Percentiles rank a stretch among this genome's conserved stretches.
Conservation (phyloP, 2,797 vertebrate species). For the Eulemur rubriventer region DNA sequence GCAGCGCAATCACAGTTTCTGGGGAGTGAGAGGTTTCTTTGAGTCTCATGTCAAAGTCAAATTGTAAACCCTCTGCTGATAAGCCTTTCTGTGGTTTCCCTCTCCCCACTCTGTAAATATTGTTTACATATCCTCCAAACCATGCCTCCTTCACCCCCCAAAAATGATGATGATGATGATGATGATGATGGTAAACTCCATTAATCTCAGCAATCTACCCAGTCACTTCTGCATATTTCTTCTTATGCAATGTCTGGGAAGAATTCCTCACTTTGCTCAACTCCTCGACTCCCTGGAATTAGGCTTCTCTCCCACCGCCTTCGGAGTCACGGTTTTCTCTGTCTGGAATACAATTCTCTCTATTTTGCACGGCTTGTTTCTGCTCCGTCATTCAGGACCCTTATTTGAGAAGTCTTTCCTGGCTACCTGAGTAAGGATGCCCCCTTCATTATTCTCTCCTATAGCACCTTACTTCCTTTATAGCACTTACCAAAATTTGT, state of each 20-base stretch:
- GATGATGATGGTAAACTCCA: neutral
- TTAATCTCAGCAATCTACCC: neutral
- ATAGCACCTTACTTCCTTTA: neutral
- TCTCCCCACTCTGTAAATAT: neutral
- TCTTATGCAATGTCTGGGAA: neutral
- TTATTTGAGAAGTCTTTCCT: neutral
- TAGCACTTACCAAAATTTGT: neutral
- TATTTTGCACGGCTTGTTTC: neutral
- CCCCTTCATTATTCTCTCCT: neutral
- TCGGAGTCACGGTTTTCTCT: neutral
- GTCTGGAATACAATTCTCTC: neutral
- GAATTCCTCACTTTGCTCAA: neutral
- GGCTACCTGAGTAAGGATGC: neutral
- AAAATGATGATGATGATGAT: neutral
- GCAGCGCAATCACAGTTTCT: neutral
- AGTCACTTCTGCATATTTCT: neutral
- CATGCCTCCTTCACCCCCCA: neutral
- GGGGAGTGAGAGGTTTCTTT: neutral
- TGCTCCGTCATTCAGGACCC: neutral
- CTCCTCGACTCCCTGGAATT: neutral
- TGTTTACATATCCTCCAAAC: neutral
- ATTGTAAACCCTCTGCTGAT: fast-evolving
- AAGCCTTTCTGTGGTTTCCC: neutral
- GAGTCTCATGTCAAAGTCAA: neutral
- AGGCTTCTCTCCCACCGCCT: neutral